Conservation (phyloP, 2,888 invertebrate genomes). For the Stratiomys singularior region DNA sequence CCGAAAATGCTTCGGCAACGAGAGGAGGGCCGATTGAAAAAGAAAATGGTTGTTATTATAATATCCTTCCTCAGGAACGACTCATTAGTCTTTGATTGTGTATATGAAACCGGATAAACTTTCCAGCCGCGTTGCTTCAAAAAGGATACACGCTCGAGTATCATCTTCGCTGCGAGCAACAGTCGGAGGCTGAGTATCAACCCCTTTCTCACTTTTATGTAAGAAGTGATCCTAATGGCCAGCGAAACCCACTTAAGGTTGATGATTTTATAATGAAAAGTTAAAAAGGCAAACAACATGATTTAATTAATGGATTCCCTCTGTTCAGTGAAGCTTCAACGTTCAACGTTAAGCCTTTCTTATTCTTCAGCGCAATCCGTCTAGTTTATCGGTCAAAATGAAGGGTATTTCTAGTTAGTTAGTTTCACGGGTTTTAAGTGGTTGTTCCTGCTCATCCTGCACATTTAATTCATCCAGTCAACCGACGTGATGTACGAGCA, state of each 20-base stretch:
- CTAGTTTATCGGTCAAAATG: background rate
- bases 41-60: slow-evolving; percentile 43
- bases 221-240: slow-evolving; percentile 22
- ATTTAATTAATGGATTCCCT: slow-evolving; percentile 49
- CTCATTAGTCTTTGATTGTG: slow-evolving; percentile 46
- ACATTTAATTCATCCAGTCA: background rate
- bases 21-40: slow-evolving; percentile 5
- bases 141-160: slow-evolving; percentile 21
- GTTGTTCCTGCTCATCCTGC: slow-evolving; percentile 13
- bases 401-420: slow-evolving; percentile 15
- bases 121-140: slow-evolving; percentile 5
- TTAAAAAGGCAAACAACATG: slow-evolving; percentile 50
- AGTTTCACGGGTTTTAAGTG: slow-evolving; percentile 41
- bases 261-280: slow-evolving; percentile 50
- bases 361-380: slow-evolving; percentile 15
- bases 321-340: slow-evolving; percentile 33
- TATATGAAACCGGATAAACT: slow-evolving; percentile 42
- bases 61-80: slow-evolving; percentile 13
- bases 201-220: slow-evolving; percentile 27
- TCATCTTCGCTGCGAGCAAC: slow-evolving; percentile 26
- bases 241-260: slow-evolving; percentile 49
- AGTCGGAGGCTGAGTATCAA: slow-evolving; percentile 14
- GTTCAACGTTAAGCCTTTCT: slow-evolving; percentile 12
- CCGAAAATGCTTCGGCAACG: slow-evolving; percentile 12
- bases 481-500: slow-evolving; percentile 16